phyloP scores from a whole-genome alignment of 2,113 vertebrate genomes.

The Hippoglossus stenolepis region DNA sequence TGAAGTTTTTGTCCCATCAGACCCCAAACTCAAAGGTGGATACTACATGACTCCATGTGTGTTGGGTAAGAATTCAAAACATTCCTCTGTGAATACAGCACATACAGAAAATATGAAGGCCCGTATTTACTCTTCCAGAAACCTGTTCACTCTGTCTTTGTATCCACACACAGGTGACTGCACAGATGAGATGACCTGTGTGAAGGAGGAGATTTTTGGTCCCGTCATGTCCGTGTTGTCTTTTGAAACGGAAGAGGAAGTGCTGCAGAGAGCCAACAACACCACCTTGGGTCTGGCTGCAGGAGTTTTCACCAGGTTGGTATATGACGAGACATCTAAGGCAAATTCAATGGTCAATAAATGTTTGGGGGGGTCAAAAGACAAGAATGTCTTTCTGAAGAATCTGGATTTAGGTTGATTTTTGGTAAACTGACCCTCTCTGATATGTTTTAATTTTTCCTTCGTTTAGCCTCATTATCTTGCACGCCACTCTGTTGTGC shows the following conservation, averaged over 20 bases:
- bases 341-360: not conserved
- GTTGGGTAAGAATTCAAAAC: slow-evolving; percentile 83
- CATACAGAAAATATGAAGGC: not conserved
- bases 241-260: slow-evolving; percentile 94
- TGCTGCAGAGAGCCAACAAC: slow-evolving; percentile 89
- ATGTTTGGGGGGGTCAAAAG: no score
- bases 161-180: slow-evolving; percentile 83
- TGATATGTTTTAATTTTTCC: no score
- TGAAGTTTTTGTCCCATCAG: slow-evolving; percentile 84
- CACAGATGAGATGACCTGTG: slow-evolving; percentile 93
- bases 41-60: slow-evolving; percentile 95
- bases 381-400: not conserved
- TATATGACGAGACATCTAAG: not conserved
- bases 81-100: not conserved
- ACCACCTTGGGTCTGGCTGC: slow-evolving; percentile 91
- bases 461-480: no score
- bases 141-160: not conserved
- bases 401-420: not conserved
- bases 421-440: not conserved
- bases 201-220: slow-evolving; percentile 98
- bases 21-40: slow-evolving; percentile 89
- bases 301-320: slow-evolving; percentile 94
- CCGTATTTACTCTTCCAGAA: not conserved
- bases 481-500: no score
- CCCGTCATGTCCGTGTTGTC: slow-evolving; percentile 96